These are phyloP conservation scores for Sarcophaga subvicina DNA, from an alignment of 2,888 invertebrate species.

Conservation along the genomic window DNA sequence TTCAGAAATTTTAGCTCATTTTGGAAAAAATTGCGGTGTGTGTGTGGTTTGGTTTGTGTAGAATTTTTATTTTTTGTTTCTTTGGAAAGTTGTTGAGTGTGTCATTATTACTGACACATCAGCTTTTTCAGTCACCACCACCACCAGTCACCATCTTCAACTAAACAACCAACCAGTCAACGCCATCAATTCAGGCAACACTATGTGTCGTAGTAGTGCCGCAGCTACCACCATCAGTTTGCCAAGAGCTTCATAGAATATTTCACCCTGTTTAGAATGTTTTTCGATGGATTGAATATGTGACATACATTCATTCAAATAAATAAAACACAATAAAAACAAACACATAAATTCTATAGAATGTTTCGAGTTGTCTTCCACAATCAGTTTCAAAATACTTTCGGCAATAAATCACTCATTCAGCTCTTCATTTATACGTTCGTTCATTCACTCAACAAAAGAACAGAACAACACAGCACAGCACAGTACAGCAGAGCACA, in stretches of 20 bases:
- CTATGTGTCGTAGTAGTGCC: not conserved
- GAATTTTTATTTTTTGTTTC: constrained; percentile 34
- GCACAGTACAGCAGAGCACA: not conserved
- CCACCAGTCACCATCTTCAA: constrained; percentile 44
- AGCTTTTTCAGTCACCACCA: constrained; percentile 66
- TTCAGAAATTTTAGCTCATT: constrained; percentile 15
- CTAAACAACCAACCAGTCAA: constrained; percentile 31
- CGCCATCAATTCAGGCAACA: constrained; percentile 48
- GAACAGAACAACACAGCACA: not conserved
- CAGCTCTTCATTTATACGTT: constrained; percentile 64
- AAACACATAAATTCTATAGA: constrained; percentile 57
- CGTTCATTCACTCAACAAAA: constrained; percentile 62
- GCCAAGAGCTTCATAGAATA: constrained; percentile 11
- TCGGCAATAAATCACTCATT: constrained; percentile 80
- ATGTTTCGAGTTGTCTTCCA: constrained; percentile 68
- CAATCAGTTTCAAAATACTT: constrained; percentile 77
- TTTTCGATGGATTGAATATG: constrained; percentile 18
- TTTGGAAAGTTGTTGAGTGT: constrained; percentile 68
- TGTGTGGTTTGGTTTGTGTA: not conserved
- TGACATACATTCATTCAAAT: constrained; percentile 8
- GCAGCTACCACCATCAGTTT: constrained; percentile 48
- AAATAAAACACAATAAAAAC: not conserved
- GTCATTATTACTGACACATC: constrained; percentile 77
- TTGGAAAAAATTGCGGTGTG: not conserved
- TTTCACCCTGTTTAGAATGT: constrained; percentile 22